Conservation (phyloP, 2,888 invertebrate genomes). For the Electrophaes corylata region DNA sequence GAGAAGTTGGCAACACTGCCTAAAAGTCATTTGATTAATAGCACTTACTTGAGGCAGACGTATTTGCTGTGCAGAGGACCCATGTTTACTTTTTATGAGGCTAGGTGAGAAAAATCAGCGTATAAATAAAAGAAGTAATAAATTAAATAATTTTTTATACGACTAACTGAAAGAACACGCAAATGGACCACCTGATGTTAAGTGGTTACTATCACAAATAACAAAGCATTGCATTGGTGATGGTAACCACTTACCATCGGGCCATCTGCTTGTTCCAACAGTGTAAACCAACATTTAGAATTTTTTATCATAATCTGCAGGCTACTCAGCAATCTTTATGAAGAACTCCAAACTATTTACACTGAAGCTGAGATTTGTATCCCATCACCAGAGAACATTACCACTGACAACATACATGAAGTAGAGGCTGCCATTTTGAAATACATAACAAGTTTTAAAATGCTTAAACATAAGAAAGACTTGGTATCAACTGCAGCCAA, state of each 20-base stretch:
- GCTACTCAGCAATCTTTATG: constrained; percentile 70
- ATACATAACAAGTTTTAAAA: constrained; percentile 49
- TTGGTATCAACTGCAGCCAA: constrained; percentile 42
- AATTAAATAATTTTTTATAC: not conserved
- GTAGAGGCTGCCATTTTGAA: constrained; percentile 59
- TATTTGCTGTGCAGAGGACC: constrained; percentile 87
- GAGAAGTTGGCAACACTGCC: constrained; percentile 49
- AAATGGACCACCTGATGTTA: too few species aligned
- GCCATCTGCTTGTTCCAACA: too few species aligned
- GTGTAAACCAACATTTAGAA: too few species aligned
- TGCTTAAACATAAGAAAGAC: constrained; percentile 25
- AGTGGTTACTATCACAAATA: too few species aligned
- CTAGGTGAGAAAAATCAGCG: constrained; percentile 83
- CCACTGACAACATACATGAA: constrained; percentile 46
- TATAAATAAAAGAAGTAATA: not conserved
- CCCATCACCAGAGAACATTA: constrained; percentile 46
- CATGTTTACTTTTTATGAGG: constrained; percentile 79
- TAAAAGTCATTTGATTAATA: constrained; percentile 53
- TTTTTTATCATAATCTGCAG: constrained; percentile 66
- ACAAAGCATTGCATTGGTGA: too few species aligned
- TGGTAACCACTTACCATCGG: too few species aligned
- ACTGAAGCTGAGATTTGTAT: constrained; percentile 83
- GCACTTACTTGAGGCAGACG: constrained; percentile 77
- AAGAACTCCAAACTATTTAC: constrained; percentile 84
- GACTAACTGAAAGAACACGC: too few species aligned